Base-by-base conservation (phyloP, 1,140 invertebrate genomes). In the Dreissena rostriformis region DNA sequence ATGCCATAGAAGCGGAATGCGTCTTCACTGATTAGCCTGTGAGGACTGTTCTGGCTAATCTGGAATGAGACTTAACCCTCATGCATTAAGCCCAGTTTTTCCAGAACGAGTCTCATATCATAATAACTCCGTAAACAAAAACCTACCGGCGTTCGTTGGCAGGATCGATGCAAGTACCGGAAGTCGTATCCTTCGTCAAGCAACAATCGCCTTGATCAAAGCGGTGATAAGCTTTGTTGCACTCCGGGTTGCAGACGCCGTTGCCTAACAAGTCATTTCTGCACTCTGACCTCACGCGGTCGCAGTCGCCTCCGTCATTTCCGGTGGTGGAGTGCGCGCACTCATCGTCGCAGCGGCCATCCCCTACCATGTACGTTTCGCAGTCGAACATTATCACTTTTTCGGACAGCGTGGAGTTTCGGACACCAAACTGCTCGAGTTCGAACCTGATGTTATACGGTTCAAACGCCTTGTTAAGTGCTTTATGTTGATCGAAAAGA, bases 141-240 rank as follows among this genome's bases (percentile, higher is more conserved):
- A 39, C 49, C 82, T 82, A 92, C 91, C 91, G 86, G 63, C 79
- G 71, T 0, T 84, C 84, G 8, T 84, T 90, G 1, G 28, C 57
- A 0, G 91, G 91, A 72, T 92, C 89, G 26, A 91, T 82, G 67
- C 91, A 92, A 5, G 82, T 87, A 19, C 84, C 80, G 24, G 86
- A 67, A 0, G 76, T 77, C 29, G 87, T 76, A 49, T 86, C 78
- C 14, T 57, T 77, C 17, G 86, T 77, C 1, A 83, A 67, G 57
- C 91, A 92, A 72, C 91, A 92, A 78, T 92, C 91, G 6, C 91
- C 91, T 4, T 87, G 85, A 77, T 92, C 91, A 87, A 87, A 92
- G 51, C 85, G 52, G 84, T 91, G 84, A 65, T 88, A 86, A 14
- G 65, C 76, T 19, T 82, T 85, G 86, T 92, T 92, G 71, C 91